phyloP scores from a whole-genome alignment of 1,140 invertebrate genomes.

The Drosophila nasuta region DNA sequence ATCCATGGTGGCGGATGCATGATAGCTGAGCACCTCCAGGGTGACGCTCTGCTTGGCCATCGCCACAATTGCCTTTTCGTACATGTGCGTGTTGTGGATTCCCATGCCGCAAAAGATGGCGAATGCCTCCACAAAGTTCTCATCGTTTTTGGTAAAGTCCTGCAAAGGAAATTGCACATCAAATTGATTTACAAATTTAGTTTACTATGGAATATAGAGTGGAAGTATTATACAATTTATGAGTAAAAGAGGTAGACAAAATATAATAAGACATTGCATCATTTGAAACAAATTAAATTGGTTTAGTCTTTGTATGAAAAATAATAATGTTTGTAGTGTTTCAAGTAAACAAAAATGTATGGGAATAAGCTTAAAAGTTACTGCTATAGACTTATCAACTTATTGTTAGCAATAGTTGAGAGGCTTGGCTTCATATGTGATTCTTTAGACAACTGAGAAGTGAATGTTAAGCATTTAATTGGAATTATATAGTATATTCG shows the following conservation, averaged over 20 bases:
- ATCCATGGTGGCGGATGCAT: constrained; percentile 95
- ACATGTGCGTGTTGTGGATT: constrained; percentile 98
- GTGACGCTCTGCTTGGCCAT: constrained; percentile 98
- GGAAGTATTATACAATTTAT: neutral
- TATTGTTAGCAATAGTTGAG: too few species aligned
- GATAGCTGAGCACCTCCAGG: constrained; percentile 97
- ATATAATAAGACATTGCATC: too few species aligned
- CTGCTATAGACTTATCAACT: too few species aligned
- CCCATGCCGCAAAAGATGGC: constrained; percentile 99
- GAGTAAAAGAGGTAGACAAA: neutral
- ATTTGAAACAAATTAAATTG: too few species aligned
- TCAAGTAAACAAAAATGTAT: too few species aligned
- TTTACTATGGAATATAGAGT: neutral
- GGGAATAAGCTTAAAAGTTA: too few species aligned
- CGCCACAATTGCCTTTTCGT: constrained; percentile 95
- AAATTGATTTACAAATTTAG: neutral
- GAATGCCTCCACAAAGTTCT: constrained; percentile 97
- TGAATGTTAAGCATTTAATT: too few species aligned
- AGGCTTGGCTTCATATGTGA: too few species aligned
- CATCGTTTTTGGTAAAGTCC: constrained; percentile 94
- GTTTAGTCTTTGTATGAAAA: too few species aligned
- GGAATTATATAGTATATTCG: too few species aligned
- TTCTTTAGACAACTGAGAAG: too few species aligned
- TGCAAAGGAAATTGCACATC: constrained; percentile 18
- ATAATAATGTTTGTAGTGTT: too few species aligned